Conservation (phyloP, 2,113 vertebrate genomes). For the Crotalus horridus region DNA sequence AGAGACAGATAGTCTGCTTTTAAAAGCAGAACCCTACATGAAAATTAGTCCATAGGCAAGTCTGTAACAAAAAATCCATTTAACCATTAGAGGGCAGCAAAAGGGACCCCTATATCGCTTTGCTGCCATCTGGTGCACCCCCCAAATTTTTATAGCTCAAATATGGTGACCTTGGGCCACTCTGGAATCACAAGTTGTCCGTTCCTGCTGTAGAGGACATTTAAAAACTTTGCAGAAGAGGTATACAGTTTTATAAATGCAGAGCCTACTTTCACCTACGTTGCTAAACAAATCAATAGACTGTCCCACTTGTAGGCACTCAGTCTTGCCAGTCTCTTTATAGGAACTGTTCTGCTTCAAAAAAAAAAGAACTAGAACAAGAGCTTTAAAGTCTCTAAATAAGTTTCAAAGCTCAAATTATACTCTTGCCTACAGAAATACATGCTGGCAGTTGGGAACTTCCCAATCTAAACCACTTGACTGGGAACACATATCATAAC, state of each 20-base stretch:
- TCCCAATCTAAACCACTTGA: slow-evolving; percentile 20
- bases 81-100: not conserved
- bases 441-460: not conserved
- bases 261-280: not conserved
- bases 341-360: slow-evolving; percentile 1
- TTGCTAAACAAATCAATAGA: slow-evolving; percentile 17
- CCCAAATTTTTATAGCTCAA: not conserved
- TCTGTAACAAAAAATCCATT: not conserved
- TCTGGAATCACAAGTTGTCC: not conserved
- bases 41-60: not conserved
- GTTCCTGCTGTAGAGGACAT: not conserved
- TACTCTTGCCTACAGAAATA: not conserved
- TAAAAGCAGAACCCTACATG: not conserved
- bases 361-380: not conserved
- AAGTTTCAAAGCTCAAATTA: slow-evolving; percentile 21
- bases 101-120: not conserved
- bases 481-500: slow-evolving; percentile 5
- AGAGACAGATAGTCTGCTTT: not conserved
- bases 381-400: slow-evolving; percentile 2
- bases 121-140: not conserved
- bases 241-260: not conserved
- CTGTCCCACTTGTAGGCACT: not conserved
- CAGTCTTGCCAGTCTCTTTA: slow-evolving; percentile 14
- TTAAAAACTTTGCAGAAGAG: not conserved
- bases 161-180: not conserved